Conservation (phyloP, 2,797 vertebrate genomes). For the Anniella stebbinsi region DNA sequence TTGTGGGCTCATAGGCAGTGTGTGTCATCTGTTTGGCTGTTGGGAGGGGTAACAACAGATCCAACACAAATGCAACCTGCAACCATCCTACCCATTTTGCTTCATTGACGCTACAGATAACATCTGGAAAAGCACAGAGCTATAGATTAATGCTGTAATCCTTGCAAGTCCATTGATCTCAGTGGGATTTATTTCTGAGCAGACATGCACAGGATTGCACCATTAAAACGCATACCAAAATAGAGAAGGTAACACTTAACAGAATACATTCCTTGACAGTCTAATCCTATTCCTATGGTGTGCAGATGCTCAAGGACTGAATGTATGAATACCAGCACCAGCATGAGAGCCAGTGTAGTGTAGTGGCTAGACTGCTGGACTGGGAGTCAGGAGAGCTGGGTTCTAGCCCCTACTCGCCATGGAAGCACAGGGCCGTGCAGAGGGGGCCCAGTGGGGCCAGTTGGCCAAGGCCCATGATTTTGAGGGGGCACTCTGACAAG, state of each 20-base stretch:
- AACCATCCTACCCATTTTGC: not conserved
- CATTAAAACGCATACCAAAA: not conserved
- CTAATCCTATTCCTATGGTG: not conserved
- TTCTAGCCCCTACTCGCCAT: too few relatives aligned
- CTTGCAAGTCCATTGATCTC: not conserved
- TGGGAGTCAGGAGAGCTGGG: too few relatives aligned
- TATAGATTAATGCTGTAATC: not conserved
- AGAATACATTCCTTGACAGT: not conserved
- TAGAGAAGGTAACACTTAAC: not conserved
- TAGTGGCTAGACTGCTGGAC: too few relatives aligned
- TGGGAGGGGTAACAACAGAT: not conserved
- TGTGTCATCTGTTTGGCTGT: not conserved
- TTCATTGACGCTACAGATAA: constrained; percentile 6
- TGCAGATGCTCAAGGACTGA: not conserved
- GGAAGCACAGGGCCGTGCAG: too few relatives aligned
- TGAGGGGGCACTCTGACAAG: too few relatives aligned
- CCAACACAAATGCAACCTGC: not conserved
- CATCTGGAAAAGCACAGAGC: not conserved
- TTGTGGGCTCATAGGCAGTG: constrained; percentile 24
- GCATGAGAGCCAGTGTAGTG: too few relatives aligned
- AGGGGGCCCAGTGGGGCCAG: too few relatives aligned
- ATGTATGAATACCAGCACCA: not conserved
- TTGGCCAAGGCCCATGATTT: too few relatives aligned
- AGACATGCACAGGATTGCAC: not conserved
- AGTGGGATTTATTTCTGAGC: not conserved